phyloP scores from a whole-genome alignment of 2,113 vertebrate species.

The Perognathus longimembris region DNA sequence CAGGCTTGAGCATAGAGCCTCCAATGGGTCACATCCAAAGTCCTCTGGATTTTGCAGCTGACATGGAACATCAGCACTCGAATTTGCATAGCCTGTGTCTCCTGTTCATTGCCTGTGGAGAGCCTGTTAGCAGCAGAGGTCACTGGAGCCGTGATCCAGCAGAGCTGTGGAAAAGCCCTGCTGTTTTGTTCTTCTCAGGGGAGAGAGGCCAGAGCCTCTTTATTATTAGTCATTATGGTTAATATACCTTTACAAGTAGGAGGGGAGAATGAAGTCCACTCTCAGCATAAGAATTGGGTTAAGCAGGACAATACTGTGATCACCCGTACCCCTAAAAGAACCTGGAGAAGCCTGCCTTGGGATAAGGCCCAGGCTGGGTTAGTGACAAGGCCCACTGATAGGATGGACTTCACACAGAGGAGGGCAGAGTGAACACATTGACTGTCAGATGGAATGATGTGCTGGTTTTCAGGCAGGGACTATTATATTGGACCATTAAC shows the following conservation, averaged over 20 bases:
- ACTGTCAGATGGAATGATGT: neutral
- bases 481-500: neutral
- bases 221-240: slow-evolving; percentile 57
- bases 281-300: neutral
- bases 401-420: neutral
- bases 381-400: neutral
- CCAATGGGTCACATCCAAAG: neutral
- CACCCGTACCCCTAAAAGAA: neutral
- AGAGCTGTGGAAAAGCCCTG: slow-evolving; percentile 47
- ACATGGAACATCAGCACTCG: neutral
- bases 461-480: neutral
- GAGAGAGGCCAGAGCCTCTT: slow-evolving; percentile 62
- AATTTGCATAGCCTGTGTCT: slow-evolving; percentile 57
- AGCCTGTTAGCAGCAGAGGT: slow-evolving; percentile 62
- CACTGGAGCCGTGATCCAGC: neutral
- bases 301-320: neutral
- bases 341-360: neutral
- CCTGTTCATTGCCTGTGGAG: slow-evolving; percentile 49
- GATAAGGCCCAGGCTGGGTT: too few species aligned
- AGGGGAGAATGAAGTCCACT: neutral
- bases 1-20: neutral
- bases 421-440: neutral
- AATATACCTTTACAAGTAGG: slow-evolving; percentile 54
- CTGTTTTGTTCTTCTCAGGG: slow-evolving; percentile 55
- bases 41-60: slow-evolving; percentile 5